Conservation (phyloP, 1,140 invertebrate genomes). For the Cydia pomonella region DNA sequence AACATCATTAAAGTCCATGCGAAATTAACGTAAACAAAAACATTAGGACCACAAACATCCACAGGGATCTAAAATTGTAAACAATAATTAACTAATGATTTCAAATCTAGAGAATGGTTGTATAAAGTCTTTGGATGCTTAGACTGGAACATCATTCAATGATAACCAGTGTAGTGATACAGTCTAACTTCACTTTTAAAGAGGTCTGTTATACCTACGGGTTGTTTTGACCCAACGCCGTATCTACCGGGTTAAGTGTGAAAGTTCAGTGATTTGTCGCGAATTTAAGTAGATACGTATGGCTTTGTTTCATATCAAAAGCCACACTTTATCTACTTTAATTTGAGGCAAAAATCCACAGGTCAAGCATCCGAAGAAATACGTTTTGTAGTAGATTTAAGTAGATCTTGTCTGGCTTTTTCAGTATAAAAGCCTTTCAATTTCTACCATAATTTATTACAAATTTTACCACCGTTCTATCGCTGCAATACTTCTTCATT, state of each 20-base stretch:
- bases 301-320: constrained; percentile 7
- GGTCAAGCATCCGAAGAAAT: constrained; percentile 1
- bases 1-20: constrained; percentile 5
- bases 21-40: constrained; percentile 1
- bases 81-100: neutral
- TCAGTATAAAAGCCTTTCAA: constrained; percentile 9
- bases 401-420: constrained; percentile 22
- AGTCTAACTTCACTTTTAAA: too few species aligned
- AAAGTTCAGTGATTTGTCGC: neutral
- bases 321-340: constrained; percentile 44
- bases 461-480: neutral
- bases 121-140: constrained; percentile 5
- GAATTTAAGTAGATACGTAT: constrained; percentile 28
- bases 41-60: constrained; percentile 1
- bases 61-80: neutral
- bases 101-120: neutral
- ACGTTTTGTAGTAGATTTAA: constrained; percentile 17
- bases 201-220: too few species aligned
- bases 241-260: constrained; percentile 28
- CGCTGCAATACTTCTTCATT: neutral
- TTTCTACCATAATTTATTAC: constrained; percentile 4
- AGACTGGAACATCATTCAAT: neutral
- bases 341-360: neutral
- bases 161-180: neutral
- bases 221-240: neutral